Evolutionary conservation across 2,888 invertebrate genomes (phyloP), one percentile per base, ranked within the genome.

Genomic region (Platycnemis pennipes): DNA sequence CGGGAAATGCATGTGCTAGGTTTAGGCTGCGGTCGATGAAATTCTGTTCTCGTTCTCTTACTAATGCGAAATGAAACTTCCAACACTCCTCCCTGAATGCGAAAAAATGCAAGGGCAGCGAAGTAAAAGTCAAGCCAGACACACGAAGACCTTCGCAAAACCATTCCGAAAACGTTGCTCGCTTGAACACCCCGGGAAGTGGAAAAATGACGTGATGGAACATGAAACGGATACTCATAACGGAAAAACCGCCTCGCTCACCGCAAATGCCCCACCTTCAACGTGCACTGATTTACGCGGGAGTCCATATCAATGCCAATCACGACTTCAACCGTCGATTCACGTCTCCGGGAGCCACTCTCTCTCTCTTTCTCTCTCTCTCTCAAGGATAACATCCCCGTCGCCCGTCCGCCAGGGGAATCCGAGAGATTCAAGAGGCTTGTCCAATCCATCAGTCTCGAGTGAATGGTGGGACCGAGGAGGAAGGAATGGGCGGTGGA

Each of bases 391-490:
- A n/a, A 63, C n/a, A 26, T n/a, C 77, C 77, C 37, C 5, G 26
- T 63, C 77, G 77, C 77, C 77, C 77, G 77, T 77, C 63, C 63
- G 5, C 22, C n/a, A n/a, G 7, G 63, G n/a, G n/a, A 63, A 63
- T 63, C 63, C 63, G 63, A 63, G 19, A 19, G 49, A 49, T 49
- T 49, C 49, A n/a, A 77, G 37, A 77, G 31, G 77, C 77, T 77
- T 77, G 31, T 77, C 77, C 37, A 77, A 77, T 37, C 37, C 77
- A 77, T 77, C 77, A 37, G 77, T 77, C 77, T 37, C 77, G 37
- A 13, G 31, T 37, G 77, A 77, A 77, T 77, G 22, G 63, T 31
- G 77, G 37, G 13, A 5, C 26, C 1, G 37, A 8, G 77, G 37
- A 31, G 31, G 69, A 11, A 11, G 16, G 26, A 37, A 37, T n/a